Percentiles rank a stretch among this genome's conserved stretches.
These are phyloP conservation scores for Bombylius major DNA, from an alignment of 2,888 invertebrate species.

Conservation along the genomic window DNA sequence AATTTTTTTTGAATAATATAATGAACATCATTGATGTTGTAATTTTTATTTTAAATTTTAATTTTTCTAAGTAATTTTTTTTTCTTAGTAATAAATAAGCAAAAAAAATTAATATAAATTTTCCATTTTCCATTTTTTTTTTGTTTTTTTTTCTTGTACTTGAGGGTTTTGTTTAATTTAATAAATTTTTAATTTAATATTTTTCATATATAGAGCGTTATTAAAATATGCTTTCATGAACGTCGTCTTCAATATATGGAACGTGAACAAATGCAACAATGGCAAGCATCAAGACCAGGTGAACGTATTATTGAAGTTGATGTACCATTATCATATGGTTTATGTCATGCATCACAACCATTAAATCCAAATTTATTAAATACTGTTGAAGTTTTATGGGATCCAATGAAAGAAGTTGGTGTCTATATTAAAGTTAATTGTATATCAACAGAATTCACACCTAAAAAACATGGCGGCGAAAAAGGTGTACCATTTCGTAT, in stretches of 20 bases:
- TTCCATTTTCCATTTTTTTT: background rate
- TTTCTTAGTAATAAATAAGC: no score
- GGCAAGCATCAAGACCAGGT: conserved; percentile 81
- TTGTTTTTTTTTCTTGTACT: background rate
- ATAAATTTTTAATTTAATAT: background rate
- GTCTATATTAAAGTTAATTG: conserved; percentile 93
- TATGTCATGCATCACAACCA: conserved; percentile 69
- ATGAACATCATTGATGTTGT: no score
- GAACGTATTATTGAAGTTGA: conserved; percentile 89
- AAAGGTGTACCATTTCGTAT: conserved; percentile 95
- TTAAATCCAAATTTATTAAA: conserved; percentile 53
- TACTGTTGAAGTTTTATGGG: conserved; percentile 83
- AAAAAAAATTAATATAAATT: background rate
- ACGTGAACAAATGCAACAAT: conserved; percentile 80
- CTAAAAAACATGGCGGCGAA: conserved; percentile 95
- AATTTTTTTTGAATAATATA: no score
- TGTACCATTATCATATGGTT: conserved; percentile 85
- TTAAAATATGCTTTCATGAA: conserved; percentile 92
- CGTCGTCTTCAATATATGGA: conserved; percentile 91
- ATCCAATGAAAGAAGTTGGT: conserved; percentile 91
- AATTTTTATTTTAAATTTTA: no score
- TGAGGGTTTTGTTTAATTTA: background rate
- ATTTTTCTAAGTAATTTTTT: no score
- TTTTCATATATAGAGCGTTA: conserved; percentile 51
- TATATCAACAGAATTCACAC: conserved; percentile 95